Evolutionary conservation across 2,888 invertebrate genomes (phyloP), one percentile per base, ranked within the genome.

Genomic region (Watsonalla cultraria): DNA sequence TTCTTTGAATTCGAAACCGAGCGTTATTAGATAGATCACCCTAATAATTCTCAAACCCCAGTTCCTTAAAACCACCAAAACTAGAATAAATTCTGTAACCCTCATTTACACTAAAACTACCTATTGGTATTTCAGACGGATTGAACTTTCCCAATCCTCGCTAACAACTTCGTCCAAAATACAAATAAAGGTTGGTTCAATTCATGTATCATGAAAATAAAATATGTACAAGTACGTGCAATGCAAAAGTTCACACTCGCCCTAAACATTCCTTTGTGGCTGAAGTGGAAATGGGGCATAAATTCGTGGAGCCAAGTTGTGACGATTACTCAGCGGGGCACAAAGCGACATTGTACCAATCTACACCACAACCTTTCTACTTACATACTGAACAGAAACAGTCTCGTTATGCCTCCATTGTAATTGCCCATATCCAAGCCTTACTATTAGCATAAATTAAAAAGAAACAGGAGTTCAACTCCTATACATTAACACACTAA

Each of bases 221-320:
- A 79, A 76, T 80, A 81, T 79, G 69, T 62, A 56, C 62, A 81
- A 78, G 69, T 63, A 56, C 62, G 64, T 68, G 63, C 68, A 63
- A 65, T 70, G 74, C 68, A 74, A 80, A 83, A 84, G 72, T 82
- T 80, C 76, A 72, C 75, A 76, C 67, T 72, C 72, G 72, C 72
- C 77, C 80, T 78, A 80, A 84, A 84, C 82, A 84, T 82, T 78
- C 81, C 80, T 82, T 82, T 84, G 82, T 81, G 76, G 74, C 64
- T 65, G 68, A 73, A 75, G 76, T 72, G 72, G 73, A 74, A 78
- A 72, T 70, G 72, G 70, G 66, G 69, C 74, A 79, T 83, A 81
- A 82, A 84, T 85, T 77, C 74, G 72, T 69, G 72, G 66, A 76
- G 76, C 75, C 74, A 78, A 82, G 74, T 80, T 76, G 74, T 70